Conservation (phyloP, 2,797 vertebrate genomes). For the Tarsius wallacei region DNA sequence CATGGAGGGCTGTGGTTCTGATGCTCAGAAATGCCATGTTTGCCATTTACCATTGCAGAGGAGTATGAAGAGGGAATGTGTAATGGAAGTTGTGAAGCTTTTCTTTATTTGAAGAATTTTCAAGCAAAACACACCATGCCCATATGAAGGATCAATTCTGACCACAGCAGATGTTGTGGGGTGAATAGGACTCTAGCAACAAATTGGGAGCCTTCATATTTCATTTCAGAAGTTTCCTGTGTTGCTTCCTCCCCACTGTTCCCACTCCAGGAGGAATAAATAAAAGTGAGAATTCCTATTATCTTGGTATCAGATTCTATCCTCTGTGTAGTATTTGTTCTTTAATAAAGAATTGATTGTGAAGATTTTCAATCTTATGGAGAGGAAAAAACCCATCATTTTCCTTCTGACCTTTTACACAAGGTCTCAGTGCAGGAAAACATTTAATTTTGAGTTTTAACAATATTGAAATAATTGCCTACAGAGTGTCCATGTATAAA, state of each 20-base stretch:
- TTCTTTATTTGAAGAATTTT: slow-evolving; percentile 33
- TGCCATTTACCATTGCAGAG: background rate
- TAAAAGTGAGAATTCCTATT: slow-evolving; percentile 39
- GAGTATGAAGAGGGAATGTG: background rate
- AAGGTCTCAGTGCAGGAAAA: background rate
- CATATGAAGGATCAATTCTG: background rate
- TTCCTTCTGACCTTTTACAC: slow-evolving; percentile 49
- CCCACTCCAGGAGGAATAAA: slow-evolving; percentile 9
- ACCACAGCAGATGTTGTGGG: background rate
- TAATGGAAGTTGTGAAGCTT: background rate
- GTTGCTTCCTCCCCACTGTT: background rate
- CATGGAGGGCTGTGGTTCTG: background rate
- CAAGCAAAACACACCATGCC: background rate
- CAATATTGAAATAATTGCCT: slow-evolving; percentile 26
- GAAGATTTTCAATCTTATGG: background rate
- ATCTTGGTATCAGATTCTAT: slow-evolving; percentile 12
- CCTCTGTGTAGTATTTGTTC: background rate
- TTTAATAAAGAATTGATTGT: slow-evolving; percentile 51
- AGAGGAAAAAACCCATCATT: background rate
- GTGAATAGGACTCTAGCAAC: background rate
- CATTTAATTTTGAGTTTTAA: slow-evolving; percentile 31
- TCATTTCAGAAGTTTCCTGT: background rate
- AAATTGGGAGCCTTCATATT: background rate
- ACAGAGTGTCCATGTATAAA: background rate
- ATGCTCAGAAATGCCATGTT: background rate